Evolutionary conservation across 2,888 invertebrate genomes (phyloP), one percentile per base, ranked within the genome.

Genomic region (Meteorus cinctellus): DNA sequence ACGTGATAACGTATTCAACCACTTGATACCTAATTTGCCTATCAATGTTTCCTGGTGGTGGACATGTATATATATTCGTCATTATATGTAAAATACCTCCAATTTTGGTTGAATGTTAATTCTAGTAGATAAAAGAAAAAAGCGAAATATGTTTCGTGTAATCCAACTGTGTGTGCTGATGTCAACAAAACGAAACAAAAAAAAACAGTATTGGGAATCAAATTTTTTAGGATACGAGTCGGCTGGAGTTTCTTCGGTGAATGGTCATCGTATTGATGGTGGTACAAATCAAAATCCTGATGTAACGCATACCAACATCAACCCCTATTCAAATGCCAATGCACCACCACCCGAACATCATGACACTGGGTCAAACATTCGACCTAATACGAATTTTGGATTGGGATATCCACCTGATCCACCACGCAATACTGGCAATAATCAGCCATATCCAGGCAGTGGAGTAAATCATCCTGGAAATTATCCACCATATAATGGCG

Each of bases 191-290:
- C 29, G 19, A 36, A 70, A 36, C n/a, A 19, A 8, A 41, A 59
- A 36, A 60, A 70, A 34, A 55, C 55, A 34, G 59, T 29, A 60
- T 59, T 34, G 63, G 34, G 69, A 60, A 68, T 29, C 60, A 41
- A 77, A 62, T 82, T 83, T 89, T 89, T 79, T 85, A 89, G 89
- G 84, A 73, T 88, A 82, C 81, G 87, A 88, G 65, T 87, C 89
- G 3, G 86, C 89, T 6, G 89, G 89, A 5, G 82, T 87, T 4
- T 83, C 87, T 2, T 80, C 84, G 59, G 83, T 87, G 55, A 89
- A 89, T 59, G 89, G 89, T 36, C 86, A 87, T 4, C 83, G 81
- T 12, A 71, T 75, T 62, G 74, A 70, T 68, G 73, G 74, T 48
- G 78, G 65, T 74, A 79, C 78, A 80, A 83, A 78, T 76, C 79